Conservation (phyloP, 2,113 vertebrate species). For the Fregata magnificens region DNA sequence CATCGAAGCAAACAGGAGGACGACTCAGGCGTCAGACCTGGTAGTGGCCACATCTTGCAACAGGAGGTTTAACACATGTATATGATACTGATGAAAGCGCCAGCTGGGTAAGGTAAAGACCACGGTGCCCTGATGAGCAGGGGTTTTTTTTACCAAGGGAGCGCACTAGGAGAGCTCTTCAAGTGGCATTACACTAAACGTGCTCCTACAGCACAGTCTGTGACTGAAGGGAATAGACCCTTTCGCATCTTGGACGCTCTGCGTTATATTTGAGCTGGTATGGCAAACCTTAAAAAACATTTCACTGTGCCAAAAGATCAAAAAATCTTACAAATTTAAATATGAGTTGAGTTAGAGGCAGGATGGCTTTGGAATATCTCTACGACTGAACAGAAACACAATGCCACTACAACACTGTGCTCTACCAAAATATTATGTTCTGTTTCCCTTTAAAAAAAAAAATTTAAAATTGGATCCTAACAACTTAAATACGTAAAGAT, state of each 20-base stretch:
- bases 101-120: neutral
- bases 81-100: rapidly evolving
- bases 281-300: neutral
- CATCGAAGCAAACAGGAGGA: neutral
- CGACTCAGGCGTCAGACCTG: neutral
- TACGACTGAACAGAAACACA: neutral
- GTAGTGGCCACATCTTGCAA: neutral
- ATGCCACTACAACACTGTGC: neutral
- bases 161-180: neutral
- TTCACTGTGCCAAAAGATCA: neutral
- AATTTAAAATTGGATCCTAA: neutral
- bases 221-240: neutral
- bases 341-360: neutral
- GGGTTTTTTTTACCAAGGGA: neutral
- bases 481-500: neutral
- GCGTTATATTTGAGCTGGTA: rapidly evolving
- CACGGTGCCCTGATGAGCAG: neutral
- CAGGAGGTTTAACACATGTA: neutral
- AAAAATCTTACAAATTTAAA: neutral
- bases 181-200: no score
- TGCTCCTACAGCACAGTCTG: neutral
- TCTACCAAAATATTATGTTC: neutral
- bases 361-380: neutral
- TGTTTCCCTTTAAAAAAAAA: neutral
- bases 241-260: rapidly evolving